Conservation (phyloP, 2,888 invertebrate species). For the Drosophila cognata region DNA sequence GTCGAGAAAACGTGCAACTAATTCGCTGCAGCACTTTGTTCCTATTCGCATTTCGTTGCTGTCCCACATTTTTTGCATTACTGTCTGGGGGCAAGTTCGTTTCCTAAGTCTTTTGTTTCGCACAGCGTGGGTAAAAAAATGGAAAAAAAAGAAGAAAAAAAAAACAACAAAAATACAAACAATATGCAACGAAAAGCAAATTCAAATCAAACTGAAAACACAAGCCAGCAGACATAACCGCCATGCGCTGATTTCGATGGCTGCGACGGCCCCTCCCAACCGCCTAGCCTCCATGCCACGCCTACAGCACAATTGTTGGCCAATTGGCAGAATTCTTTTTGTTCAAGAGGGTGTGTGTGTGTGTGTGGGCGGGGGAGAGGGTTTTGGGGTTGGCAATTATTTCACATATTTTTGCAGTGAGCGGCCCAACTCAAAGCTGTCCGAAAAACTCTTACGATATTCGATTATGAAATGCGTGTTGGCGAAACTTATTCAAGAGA, state of each 20-base stretch:
- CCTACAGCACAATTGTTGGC: slow-evolving; percentile 34
- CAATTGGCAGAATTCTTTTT: slow-evolving; percentile 50
- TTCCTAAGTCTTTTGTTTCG: slow-evolving; percentile 78
- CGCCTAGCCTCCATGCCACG: slow-evolving; percentile 31
- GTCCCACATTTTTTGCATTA: slow-evolving; percentile 63
- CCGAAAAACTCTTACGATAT: slow-evolving; percentile 62
- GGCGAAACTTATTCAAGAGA: slow-evolving; percentile 48
- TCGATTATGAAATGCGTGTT: slow-evolving; percentile 67
- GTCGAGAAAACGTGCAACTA: slow-evolving; percentile 63
- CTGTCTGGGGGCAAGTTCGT: slow-evolving; percentile 77
- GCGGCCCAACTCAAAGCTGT: slow-evolving; percentile 17
- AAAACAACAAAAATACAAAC: slow-evolving; percentile 16
- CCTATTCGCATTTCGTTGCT: slow-evolving; percentile 53
- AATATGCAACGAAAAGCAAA: slow-evolving; percentile 21
- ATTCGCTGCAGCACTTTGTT: slow-evolving; percentile 59
- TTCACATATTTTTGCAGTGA: slow-evolving; percentile 16
- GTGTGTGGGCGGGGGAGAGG: background rate
- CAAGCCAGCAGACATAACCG: slow-evolving; percentile 36
- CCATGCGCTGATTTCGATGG: slow-evolving; percentile 52
- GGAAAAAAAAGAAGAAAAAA: slow-evolving; percentile 30
- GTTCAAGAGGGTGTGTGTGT: background rate
- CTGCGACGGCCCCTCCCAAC: slow-evolving; percentile 33
- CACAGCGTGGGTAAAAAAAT: slow-evolving; percentile 69
- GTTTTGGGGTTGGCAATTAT: background rate
- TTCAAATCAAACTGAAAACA: slow-evolving; percentile 29